These are phyloP conservation scores for Centrocercus urophasianus DNA, from an alignment of 2,113 vertebrate genomes.

Conservation along the genomic window DNA sequence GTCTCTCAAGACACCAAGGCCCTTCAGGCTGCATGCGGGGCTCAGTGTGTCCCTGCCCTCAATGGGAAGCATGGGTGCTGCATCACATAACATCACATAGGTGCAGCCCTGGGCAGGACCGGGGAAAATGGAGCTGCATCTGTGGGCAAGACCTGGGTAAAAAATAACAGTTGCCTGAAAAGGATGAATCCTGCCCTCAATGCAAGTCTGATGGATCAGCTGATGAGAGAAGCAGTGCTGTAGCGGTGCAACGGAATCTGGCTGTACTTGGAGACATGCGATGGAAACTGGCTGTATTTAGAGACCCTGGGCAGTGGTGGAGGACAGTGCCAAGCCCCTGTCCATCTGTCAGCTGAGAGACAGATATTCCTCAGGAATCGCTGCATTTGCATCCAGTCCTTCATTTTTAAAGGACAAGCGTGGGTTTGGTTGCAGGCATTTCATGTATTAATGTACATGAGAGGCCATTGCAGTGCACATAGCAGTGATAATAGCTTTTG, in stretches of 20 bases:
- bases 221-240: not conserved
- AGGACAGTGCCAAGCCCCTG: not conserved
- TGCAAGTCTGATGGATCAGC: fast-evolving
- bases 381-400: not conserved
- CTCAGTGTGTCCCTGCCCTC: not conserved
- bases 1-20: not conserved
- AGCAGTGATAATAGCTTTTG: not conserved
- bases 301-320: not conserved
- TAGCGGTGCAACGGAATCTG: too few species aligned
- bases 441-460: not conserved
- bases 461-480: not conserved
- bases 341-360: not conserved
- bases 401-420: not conserved
- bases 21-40: not conserved
- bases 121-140: not conserved
- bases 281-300: not conserved
- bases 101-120: not conserved
- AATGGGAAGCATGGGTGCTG: not conserved
- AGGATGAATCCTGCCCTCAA: too few species aligned
- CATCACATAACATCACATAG: fast-evolving
- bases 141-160: fast-evolving
- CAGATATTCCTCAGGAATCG: not conserved
- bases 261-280: not conserved
- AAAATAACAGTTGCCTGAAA: too few species aligned
- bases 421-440: not conserved